A percentile compares a stretch with the other conserved stretches of the same genome.
Conservation (phyloP, 1,140 invertebrate genomes). For the Brachionus rotundiformis region DNA sequence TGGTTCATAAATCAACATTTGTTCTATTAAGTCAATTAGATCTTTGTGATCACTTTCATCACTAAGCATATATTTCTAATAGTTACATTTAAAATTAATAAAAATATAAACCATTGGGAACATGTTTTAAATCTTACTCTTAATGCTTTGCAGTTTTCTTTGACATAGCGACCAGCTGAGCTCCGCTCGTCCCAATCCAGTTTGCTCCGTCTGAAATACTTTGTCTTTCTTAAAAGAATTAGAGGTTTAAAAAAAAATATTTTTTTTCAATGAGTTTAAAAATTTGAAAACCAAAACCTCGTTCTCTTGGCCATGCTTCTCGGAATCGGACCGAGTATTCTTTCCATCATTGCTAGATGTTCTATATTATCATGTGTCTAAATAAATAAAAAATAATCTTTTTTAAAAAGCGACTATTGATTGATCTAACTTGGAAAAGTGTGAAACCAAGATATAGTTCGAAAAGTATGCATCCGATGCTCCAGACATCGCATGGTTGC, state of each 20-base stretch:
- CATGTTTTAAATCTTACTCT: constrained; percentile 60
- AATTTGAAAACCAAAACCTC: constrained; percentile 1
- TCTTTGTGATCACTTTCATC: constrained; percentile 82
- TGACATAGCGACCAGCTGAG: constrained; percentile 60
- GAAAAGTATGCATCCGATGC: constrained; percentile 97
- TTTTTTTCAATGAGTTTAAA: neutral
- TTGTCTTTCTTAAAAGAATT: constrained; percentile 57
- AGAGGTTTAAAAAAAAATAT: too few relatives aligned
- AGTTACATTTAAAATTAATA: too few relatives aligned
- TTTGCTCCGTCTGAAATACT: constrained; percentile 62
- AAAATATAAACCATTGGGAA: too few relatives aligned
- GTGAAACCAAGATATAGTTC: constrained; percentile 97
- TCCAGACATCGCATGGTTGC: constrained; percentile 99
- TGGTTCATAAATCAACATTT: constrained; percentile 45
- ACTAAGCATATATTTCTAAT: constrained; percentile 75
- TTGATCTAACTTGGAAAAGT: constrained; percentile 74
- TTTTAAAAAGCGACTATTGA: too few relatives aligned
- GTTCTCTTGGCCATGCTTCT: constrained; percentile 93
- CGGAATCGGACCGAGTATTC: constrained; percentile 91
- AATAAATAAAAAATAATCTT: constrained; percentile 47
- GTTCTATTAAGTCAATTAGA: constrained; percentile 83
- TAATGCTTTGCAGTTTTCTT: constrained; percentile 90
- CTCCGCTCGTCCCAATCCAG: constrained; percentile 63
- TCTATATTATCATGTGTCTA: constrained; percentile 98
- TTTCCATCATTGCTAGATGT: constrained; percentile 99